Percentiles rank a stretch among this genome's conserved stretches.
These are phyloP conservation scores for Ectropis grisescens DNA, from an alignment of 1,140 invertebrate species.

Conservation along the genomic window DNA sequence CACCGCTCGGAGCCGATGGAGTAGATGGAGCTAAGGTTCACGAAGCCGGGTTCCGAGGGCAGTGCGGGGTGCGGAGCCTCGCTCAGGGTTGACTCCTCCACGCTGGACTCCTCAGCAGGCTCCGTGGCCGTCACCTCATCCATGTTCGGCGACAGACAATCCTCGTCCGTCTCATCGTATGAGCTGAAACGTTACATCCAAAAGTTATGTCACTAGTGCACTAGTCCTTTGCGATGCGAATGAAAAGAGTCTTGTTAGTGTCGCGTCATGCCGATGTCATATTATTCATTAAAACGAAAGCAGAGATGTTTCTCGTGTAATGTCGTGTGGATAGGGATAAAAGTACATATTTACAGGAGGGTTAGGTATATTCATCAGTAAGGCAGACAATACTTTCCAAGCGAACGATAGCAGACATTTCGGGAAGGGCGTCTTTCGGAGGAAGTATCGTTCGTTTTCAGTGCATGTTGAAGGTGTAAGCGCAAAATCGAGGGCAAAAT, in stretches of 20 bases:
- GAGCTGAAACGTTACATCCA: conserved; percentile 67
- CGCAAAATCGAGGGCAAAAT: conserved; percentile 28
- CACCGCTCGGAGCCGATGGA: conserved; percentile 43
- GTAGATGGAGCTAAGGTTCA: conserved; percentile 65
- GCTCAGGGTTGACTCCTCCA: conserved; percentile 50
- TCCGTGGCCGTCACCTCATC: conserved; percentile 72
- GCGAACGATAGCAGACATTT: conserved; percentile 17
- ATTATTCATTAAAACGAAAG: conserved; percentile 61
- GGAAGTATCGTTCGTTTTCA: conserved; percentile 4
- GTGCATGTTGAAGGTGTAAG: conserved; percentile 30
- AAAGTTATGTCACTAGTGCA: too few species aligned
- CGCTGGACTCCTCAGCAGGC: conserved; percentile 60
- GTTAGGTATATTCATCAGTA: conserved; percentile 56
- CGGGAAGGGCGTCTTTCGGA: too few species aligned
- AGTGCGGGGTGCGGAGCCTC: conserved; percentile 16
- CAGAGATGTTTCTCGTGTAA: conserved; percentile 17
- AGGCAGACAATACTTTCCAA: conserved; percentile 52
- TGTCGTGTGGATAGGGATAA: conserved; percentile 11
- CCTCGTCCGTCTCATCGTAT: conserved; percentile 76
- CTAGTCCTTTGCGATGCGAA: too few species aligned
- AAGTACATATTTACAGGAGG: conserved; percentile 38
- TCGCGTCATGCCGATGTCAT: conserved; percentile 46
- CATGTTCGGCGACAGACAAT: conserved; percentile 74
- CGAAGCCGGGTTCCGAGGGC: conserved; percentile 30
- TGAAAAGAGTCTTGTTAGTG: conserved; percentile 57